Evolutionary conservation across 2,797 vertebrate species (phyloP), one percentile per base, ranked within the genome.

Genomic region (Moxostoma hubbsi): DNA sequence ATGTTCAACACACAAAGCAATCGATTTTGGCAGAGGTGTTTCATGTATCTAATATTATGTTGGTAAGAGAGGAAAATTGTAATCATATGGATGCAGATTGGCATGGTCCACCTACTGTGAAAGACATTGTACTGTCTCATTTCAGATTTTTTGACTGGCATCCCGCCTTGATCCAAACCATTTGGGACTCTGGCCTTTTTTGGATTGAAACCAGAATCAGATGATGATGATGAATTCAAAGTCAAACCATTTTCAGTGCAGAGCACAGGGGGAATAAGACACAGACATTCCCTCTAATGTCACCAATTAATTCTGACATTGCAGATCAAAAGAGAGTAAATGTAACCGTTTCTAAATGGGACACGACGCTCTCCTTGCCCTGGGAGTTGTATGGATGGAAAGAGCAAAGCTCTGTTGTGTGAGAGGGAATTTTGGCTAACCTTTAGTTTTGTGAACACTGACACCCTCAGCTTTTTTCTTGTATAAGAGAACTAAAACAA

Each of bases 41-140:
- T 90, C 86, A 86, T 90, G 90, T 91, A 90, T 89, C 91, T 87
- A 89, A 91, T 92, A 92, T 92, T 89, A 87, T 82, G 73, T 86
- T 89, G 88, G 89, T 91, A 90, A 88, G 79, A 79, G 88, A 85
- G 84, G 89, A 89, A 93, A 92, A 94, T 92, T 92, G 88, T 90
- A 90, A 91, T 93, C 90, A 94, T 93, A 89, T 92, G 92, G 86
- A 85, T 89, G 85, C 92, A 84, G 79, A 85, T 89, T 85, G 87
- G 85, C 89, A 88, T 85, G 86, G 79, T 84, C 85, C 81, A 76
- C 70, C 9, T 82, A 76, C 87, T 80, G 84, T 50, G 81, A 91
- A 86, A 90, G 79, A 87, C 83, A 88, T 88, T 72, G 86, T 87
- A 89, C 86, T 73, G 83, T 89, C 83, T 88, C 87, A 89, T 90